Percentiles rank a stretch among this genome's conserved stretches.
phyloP scores from a whole-genome alignment of 1,140 invertebrate genomes.

The Heliothis subflexa region DNA sequence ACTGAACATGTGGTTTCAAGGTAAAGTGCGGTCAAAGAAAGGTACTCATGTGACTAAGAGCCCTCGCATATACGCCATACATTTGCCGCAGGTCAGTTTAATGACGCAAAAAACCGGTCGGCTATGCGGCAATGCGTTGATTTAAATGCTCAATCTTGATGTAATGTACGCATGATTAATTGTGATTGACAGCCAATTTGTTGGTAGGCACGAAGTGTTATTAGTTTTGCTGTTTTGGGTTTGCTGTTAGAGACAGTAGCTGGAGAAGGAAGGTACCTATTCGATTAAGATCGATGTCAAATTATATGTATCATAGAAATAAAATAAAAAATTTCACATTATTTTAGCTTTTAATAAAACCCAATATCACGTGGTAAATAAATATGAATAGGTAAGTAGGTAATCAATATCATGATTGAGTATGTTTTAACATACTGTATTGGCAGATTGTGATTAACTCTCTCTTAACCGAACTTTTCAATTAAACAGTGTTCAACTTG shows the following conservation, averaged over 20 bases:
- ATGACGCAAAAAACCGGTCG: neutral
- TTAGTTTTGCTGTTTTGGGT: neutral
- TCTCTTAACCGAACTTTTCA: neutral
- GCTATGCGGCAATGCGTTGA: neutral
- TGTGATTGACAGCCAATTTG: neutral
- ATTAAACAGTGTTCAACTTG: neutral
- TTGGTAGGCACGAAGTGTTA: neutral
- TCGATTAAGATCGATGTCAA: too few species aligned
- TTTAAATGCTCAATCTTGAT: neutral
- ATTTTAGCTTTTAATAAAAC: too few species aligned
- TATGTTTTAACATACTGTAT: too few species aligned
- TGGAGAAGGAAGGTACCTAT: too few species aligned
- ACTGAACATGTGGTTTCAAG: slow-evolving; percentile 28
- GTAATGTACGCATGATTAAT: neutral
- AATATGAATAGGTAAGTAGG: too few species aligned
- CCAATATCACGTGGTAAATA: too few species aligned
- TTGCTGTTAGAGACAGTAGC: too few species aligned
- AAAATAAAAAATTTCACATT: too few species aligned
- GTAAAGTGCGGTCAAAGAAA: slow-evolving; percentile 30
- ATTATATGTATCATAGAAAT: too few species aligned
- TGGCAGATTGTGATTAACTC: neutral
- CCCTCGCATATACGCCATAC: neutral
- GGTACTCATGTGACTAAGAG: slow-evolving; percentile 31
- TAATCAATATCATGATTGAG: too few species aligned
- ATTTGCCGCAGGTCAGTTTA: neutral